Evolutionary conservation across 2,888 invertebrate species (phyloP).

Genomic region (Andrena flavipes): DNA sequence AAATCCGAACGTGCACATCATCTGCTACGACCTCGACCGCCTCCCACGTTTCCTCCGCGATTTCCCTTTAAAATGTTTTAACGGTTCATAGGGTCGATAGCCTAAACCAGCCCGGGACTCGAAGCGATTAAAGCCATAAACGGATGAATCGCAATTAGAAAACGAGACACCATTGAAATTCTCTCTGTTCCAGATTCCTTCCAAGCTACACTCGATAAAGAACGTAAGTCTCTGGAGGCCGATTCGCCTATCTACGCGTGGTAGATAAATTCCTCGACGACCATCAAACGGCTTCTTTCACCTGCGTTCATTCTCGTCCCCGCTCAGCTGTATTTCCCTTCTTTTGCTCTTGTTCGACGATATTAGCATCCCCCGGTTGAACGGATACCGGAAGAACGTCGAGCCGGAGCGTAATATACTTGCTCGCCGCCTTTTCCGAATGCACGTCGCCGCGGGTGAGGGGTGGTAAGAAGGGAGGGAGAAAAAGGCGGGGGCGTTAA

Average conservation of each 20-base stretch:
- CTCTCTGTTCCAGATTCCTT: background rate
- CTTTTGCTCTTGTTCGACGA: slow-evolving; percentile 42
- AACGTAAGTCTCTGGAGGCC: background rate
- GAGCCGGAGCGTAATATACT: slow-evolving; percentile 67
- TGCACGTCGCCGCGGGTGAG: slow-evolving; percentile 43
- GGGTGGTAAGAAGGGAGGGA: background rate
- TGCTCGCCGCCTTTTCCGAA: slow-evolving; percentile 65
- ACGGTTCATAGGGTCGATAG: slow-evolving; percentile 1
- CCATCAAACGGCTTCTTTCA: slow-evolving; percentile 6
- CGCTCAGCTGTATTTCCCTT: slow-evolving; percentile 22
- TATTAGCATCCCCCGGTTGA: slow-evolving; percentile 59
- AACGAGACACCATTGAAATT: background rate
- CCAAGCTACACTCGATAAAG: background rate
- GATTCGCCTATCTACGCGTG: background rate
- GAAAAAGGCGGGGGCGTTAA: slow-evolving; percentile 1
- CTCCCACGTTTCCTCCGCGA: background rate
- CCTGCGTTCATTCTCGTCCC: slow-evolving; percentile 15
- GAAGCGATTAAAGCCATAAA: background rate
- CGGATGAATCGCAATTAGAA: background rate
- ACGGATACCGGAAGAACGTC: slow-evolving; percentile 65
- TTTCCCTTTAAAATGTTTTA: slow-evolving; percentile 2
- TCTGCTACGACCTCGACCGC: background rate
- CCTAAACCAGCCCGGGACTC: background rate
- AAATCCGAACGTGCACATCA: slow-evolving; percentile 29
- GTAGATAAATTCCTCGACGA: slow-evolving; percentile 32